phyloP scores from a whole-genome alignment of 2,113 vertebrate species.

The Anolis sagrei region DNA sequence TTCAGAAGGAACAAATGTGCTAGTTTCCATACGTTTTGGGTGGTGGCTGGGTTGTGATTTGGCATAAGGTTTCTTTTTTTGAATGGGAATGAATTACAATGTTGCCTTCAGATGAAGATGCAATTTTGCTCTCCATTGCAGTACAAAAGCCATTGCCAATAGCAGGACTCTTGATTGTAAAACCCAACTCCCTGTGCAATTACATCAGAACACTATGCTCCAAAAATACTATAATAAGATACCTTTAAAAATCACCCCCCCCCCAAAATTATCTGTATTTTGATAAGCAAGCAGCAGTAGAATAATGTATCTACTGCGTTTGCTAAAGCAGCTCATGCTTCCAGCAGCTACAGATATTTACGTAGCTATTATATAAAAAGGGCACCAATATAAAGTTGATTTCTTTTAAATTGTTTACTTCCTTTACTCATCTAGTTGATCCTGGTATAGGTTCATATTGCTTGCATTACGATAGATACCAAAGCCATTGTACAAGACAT shows the following conservation, averaged over 20 bases:
- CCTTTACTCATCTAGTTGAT: neutral
- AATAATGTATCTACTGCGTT: neutral
- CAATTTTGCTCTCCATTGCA: neutral
- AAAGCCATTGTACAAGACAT: constrained; percentile 4
- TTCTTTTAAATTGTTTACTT: neutral
- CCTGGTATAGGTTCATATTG: neutral
- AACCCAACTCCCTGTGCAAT: too few species aligned
- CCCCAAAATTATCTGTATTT: neutral
- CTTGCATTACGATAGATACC: constrained; percentile 12
- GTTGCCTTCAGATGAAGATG: neutral
- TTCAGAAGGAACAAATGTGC: neutral
- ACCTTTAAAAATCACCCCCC: too few species aligned
- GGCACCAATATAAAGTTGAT: neutral
- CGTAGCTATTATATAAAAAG: neutral
- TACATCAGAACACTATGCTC: neutral
- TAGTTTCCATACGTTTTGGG: too few species aligned
- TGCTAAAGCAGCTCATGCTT: neutral
- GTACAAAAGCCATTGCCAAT: neutral
- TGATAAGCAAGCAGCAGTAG: neutral
- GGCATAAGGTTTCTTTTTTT: too few species aligned
- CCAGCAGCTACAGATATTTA: neutral
- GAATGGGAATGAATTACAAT: neutral
- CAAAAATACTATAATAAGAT: neutral
- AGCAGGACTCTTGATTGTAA: neutral
- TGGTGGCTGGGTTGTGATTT: too few species aligned